These are phyloP conservation scores for Belonocnema kinseyi DNA, from an alignment of 1,140 invertebrate species.

Conservation along the genomic window DNA sequence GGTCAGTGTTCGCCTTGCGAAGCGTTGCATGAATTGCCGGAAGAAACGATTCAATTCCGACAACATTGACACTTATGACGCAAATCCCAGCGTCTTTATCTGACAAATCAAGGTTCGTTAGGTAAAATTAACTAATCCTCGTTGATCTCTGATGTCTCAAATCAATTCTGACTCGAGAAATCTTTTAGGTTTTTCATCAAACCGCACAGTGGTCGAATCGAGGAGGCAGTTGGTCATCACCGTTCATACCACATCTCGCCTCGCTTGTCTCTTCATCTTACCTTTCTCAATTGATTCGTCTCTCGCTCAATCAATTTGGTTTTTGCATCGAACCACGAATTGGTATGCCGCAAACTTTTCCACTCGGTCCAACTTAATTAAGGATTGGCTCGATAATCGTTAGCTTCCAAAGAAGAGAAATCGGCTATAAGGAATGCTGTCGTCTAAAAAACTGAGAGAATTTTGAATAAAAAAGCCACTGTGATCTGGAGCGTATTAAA, in stretches of 20 bases:
- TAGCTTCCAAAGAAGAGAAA: background rate
- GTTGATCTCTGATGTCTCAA: background rate
- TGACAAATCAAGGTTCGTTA: conserved; percentile 7
- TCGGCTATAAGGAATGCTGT: too few relatives aligned
- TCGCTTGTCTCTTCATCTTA: background rate
- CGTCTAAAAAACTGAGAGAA: too few relatives aligned
- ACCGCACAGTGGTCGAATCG: background rate
- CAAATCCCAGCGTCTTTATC: conserved; percentile 12
- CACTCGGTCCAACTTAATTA: conserved; percentile 5
- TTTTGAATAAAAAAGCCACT: too few relatives aligned
- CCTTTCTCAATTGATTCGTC: conserved; percentile 8
- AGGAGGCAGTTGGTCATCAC: too few relatives aligned
- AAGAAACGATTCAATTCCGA: conserved; percentile 12
- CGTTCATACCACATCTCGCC: background rate
- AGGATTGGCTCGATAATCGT: background rate
- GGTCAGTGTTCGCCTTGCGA: background rate
- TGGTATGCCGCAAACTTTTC: conserved; percentile 11
- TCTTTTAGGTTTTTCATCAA: background rate
- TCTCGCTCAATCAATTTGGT: conserved; percentile 12
- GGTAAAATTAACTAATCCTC: background rate
- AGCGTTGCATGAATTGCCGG: conserved; percentile 11
- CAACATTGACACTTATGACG: conserved; percentile 11
- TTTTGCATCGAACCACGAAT: background rate
- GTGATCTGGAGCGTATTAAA: too few relatives aligned
- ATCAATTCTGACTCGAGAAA: background rate